These are phyloP conservation scores for Ariolimax columbianus DNA, from an alignment of 2,888 invertebrate genomes.

Conservation along the genomic window DNA sequence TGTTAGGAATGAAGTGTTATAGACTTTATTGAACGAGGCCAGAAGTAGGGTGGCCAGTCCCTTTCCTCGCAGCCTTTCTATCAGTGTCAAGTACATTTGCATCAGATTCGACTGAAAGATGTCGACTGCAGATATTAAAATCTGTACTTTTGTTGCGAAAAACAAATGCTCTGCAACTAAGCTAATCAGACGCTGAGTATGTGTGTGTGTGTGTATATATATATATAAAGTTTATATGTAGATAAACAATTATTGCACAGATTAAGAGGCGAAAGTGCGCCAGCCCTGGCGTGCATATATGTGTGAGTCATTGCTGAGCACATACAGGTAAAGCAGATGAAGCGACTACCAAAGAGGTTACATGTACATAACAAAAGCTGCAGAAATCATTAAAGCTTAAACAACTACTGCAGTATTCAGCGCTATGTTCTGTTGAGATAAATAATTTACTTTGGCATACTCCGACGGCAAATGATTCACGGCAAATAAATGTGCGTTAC, in stretches of 20 bases:
- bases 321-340: slow-evolving; percentile 7
- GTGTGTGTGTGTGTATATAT: too few relatives aligned
- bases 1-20: too few relatives aligned
- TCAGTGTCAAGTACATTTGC: too few relatives aligned
- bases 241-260: neutral
- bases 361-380: slow-evolving; percentile 28
- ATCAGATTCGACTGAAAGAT: too few relatives aligned
- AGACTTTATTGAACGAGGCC: too few relatives aligned
- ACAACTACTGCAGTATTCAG: neutral
- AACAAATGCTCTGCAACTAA: too few relatives aligned
- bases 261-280: neutral
- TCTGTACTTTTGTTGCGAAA: too few relatives aligned
- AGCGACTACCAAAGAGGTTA: slow-evolving; percentile 31
- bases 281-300: neutral
- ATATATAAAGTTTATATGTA: too few relatives aligned
- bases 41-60: too few relatives aligned
- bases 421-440: neutral
- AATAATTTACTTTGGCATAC: slow-evolving; percentile 20
- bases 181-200: too few relatives aligned
- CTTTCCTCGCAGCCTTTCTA: too few relatives aligned
- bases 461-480: neutral
- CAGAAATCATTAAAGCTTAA: slow-evolving; percentile 4
- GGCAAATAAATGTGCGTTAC: neutral
- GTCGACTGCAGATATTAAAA: too few relatives aligned
- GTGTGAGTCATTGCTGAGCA: slow-evolving; percentile 12